Base-by-base conservation (phyloP, 1,140 invertebrate species). In the Heliconius nattereri region DNA sequence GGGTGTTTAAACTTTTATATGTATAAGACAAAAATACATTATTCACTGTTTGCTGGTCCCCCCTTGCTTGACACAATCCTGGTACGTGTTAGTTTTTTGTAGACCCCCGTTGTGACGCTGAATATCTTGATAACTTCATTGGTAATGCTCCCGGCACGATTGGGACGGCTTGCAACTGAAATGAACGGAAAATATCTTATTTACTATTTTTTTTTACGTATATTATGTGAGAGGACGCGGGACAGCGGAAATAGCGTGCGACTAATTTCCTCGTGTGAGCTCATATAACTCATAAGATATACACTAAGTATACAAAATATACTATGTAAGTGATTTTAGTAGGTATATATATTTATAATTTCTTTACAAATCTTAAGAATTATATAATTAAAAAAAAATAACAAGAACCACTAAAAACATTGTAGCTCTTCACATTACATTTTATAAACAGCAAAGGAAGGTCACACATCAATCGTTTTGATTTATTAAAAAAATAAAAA, bases 121-220 rank as follows among this genome's bases (percentile, higher is more conserved):
- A 88, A 90, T 85, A 86, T 86, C 90, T 92, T 94, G 91, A 92
- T 93, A 92, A 94, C 92, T 93, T 93, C 89, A 94, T 94, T 94
- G 88, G 87, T 83, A 90, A 85, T 73, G 78, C 81, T 83, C 80
- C 71, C 79, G 49, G 77, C 35, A 45, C 72, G 45, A 81, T 20
- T 32, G 8, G 60, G 32, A 80, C 37, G 26, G 79, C 19, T 81
- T 81, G 45, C 66, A 37, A 57, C 79, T 37, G 29, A n/a, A 70
- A 37, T 23, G 7, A 77, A 23, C 23, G 5, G 13, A 3, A 71
- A 37, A 74, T 72, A 5, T 45, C 6, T 60, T 29, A 57, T 32
- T 45, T 78, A n/a, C 29, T 71, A 19, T 71, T 71, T 32, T 2
- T 3, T 7, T 57, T 57, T 20, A 57, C 7, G 0, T 52, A 45